Evolutionary conservation across 2,888 invertebrate genomes (phyloP).

Genomic region (Gryllus longicercus): DNA sequence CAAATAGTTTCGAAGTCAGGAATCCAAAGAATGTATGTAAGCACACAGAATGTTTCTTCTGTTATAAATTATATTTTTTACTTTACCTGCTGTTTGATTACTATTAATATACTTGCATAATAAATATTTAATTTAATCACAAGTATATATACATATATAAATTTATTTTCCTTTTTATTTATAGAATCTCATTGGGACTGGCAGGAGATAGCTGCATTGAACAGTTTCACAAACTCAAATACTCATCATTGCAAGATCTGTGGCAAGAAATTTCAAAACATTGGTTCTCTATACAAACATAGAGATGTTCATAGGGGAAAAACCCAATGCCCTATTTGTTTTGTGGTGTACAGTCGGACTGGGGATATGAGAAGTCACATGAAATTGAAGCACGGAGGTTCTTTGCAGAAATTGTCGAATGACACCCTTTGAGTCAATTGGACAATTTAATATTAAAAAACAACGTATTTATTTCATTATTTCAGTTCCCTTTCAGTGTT

Average conservation of each 20-base stretch:
- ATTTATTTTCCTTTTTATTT: conserved; percentile 22
- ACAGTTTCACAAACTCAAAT: not conserved
- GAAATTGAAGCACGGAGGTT: not conserved
- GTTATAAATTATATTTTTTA: not conserved
- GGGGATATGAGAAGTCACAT: conserved; percentile 31
- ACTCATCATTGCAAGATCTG: conserved; percentile 34
- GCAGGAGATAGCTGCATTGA: conserved; percentile 24
- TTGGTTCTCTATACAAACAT: conserved; percentile 34
- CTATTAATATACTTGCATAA: not conserved
- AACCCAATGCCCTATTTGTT: conserved; percentile 35
- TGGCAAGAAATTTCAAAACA: conserved; percentile 34
- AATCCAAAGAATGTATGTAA: not conserved
- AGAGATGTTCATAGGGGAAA: conserved; percentile 35
- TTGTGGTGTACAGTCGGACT: conserved; percentile 32
- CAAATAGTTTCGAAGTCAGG: too few species aligned
- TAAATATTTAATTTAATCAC: too few species aligned
- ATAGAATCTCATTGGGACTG: conserved; percentile 27
- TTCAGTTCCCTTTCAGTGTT: too few species aligned
- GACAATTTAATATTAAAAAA: too few species aligned
- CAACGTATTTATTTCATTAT: too few species aligned
- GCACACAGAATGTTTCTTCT: conserved; percentile 20
- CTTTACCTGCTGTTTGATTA: conserved; percentile 20
- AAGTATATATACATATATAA: too few species aligned
- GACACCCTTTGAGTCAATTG: too few species aligned
- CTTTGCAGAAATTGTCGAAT: too few species aligned